Evolutionary conservation across 2,797 vertebrate genomes (phyloP), one percentile per base, ranked within the genome.

Genomic region (Aplochiton taeniatus): DNA sequence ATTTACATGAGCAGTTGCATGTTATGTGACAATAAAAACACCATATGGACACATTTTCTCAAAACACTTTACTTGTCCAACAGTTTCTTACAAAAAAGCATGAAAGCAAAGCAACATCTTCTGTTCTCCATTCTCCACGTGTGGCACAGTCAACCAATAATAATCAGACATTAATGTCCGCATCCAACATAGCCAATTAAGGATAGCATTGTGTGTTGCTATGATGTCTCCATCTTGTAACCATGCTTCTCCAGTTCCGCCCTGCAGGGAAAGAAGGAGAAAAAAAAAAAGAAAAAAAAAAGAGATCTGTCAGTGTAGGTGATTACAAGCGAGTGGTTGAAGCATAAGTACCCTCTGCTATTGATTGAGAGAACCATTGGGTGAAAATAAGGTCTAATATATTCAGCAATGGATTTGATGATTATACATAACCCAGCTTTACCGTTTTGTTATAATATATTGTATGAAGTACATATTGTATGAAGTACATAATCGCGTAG

Each of bases 161-260:
- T 80, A 64, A 78, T 83, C 66, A 84, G 74, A 83, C 65, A 73
- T 69, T 58, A 84, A 79, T 72, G 84, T 86, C 76, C 68, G 76
- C 77, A 72, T 81, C 63, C 63, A 70, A n/a, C 54, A 68, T 64
- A 68, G 9, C 47, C 3, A 41, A 51, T 56, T 61, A 50, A 57
- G 67, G 75, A 61, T 46, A 42, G 61, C 13, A 14, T 50, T 4
- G 77, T 81, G 81, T 65, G 73, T 63, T 65, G 73, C 90, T 99
- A 99, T 4, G 97, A 97, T 0, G 96, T 99, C 92, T 99, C 98
- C 98, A 99, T 99, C 90, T 99, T 99, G 92, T 98, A 98, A 74
- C 98, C 96, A 63, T 98, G 96, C 85, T 99, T 99, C 91, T 99
- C 97, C 84, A 99, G 88, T 90, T 99, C 97, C 73, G 96, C 95